Evolutionary conservation across 2,797 vertebrate genomes (phyloP), one percentile per base, ranked within the genome.

Genomic region (Acrossocheilus wenchowensis): DNA sequence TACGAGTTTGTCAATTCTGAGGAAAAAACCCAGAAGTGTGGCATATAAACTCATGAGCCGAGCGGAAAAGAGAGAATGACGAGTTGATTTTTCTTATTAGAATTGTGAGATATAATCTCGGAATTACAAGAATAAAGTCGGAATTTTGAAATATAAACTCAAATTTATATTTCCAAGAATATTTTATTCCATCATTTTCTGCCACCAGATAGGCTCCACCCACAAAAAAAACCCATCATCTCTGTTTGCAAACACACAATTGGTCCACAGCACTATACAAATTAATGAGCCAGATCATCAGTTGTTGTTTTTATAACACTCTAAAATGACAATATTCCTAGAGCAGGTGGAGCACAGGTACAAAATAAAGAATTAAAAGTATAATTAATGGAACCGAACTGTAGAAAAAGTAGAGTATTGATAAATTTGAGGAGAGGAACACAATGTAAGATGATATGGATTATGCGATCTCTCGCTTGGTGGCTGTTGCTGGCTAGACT

Each of bases 401-500:
- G 9, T 73, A 30, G 5, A 72, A 21, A 45, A 41, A 60, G 14
- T 23, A n/a, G 81, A 82, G 48, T 82, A 48, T 26, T 23, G 34
- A 41, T 57, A 7, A 11, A 74, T 74, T 74, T 60, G 7, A 39
- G 66, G 36, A 41, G 23, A 60, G 4, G n/a, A 6, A 41, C 15
- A 26, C 8, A 43, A 12, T 11, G n/a, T 45, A 34, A 45, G 39
- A 79, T 48, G 23, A 45, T 36, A 71, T 79, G 41, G 52, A 45
- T 68, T 68, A 41, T 80, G 36, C 48, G 52, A 43, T 81, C 19
- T 87, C 69, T 84, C 11, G 26, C 75, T 72, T 10, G 54, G 66
- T 85, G 68, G 82, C 72, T 68, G 78, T 87, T 86, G 87, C 90
- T 78, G 71, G 74, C 84, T 82, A 90, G 86, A 80, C 89, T 93